Evolutionary conservation across 2,113 vertebrate species (phyloP).

Genomic region (Amazona guildingii): DNA sequence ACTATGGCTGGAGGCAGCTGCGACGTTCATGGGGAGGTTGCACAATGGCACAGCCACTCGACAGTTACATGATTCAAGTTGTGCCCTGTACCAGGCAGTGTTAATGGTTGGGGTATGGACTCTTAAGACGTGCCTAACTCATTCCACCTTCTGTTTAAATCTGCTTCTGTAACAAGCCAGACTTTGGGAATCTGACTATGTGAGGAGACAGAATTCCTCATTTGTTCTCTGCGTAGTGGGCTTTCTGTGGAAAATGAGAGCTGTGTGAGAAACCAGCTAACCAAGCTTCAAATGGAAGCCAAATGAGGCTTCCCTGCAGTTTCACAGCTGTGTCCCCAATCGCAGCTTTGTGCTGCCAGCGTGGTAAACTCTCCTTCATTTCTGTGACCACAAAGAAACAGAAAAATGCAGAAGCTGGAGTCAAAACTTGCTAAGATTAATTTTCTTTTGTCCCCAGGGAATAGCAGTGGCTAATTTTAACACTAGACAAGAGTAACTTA

Average conservation of each 20-base stretch:
- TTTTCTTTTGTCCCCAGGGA: constrained; percentile 6
- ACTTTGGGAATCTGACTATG: background rate
- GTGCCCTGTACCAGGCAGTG: background rate
- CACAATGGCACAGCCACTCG: background rate
- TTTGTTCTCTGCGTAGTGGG: constrained; percentile 35
- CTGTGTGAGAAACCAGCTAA: constrained; percentile 47
- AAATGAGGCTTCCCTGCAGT: constrained; percentile 46
- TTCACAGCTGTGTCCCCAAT: constrained; percentile 43
- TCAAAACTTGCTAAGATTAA: background rate
- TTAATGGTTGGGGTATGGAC: background rate
- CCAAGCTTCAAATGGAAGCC: constrained; percentile 58
- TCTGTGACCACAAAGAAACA: constrained; percentile 7
- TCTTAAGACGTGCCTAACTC: background rate
- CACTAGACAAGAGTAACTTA: background rate
- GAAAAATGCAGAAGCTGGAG: background rate
- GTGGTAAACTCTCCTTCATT: constrained; percentile 13
- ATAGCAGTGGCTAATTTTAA: constrained; percentile 17
- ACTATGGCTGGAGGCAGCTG: background rate
- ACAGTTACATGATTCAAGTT: background rate
- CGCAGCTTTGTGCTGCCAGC: constrained; percentile 4
- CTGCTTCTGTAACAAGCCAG: background rate
- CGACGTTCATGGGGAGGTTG: background rate
- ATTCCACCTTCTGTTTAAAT: background rate
- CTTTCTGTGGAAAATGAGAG: constrained; percentile 45
- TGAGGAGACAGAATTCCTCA: constrained; percentile 33